These are phyloP conservation scores for Pardalotus punctatus DNA, from an alignment of 2,113 vertebrate genomes.

Conservation along the genomic window DNA sequence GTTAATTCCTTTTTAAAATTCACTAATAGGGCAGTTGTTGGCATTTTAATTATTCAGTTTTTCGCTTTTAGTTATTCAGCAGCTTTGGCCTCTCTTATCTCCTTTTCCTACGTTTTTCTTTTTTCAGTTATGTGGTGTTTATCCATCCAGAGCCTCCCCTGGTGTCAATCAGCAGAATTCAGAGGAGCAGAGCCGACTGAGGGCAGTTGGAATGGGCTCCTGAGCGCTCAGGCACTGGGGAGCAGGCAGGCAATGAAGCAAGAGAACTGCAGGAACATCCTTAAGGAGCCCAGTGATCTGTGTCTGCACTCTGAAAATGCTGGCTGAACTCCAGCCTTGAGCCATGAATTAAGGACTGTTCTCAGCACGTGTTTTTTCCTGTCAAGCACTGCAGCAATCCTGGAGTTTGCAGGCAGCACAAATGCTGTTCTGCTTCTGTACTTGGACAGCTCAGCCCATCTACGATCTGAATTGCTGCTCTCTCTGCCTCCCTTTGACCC, in stretches of 20 bases:
- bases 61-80: neutral
- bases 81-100: neutral
- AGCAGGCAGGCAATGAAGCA: neutral
- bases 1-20: neutral
- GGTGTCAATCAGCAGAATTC: neutral
- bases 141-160: neutral
- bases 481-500: neutral
- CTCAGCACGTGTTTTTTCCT: neutral
- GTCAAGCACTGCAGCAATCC: neutral
- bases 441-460: neutral
- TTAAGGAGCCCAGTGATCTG: neutral
- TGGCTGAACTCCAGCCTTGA: neutral
- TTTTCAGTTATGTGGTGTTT: neutral
- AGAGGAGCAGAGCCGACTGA: neutral
- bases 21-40: neutral
- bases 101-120: neutral
- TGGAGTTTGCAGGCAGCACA: neutral
- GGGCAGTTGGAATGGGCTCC: neutral
- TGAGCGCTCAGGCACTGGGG: neutral
- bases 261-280: neutral
- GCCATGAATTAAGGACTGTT: neutral
- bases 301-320: neutral
- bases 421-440: accelerated
- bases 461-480: neutral
- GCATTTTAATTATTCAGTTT: neutral